Conservation (phyloP, 2,797 vertebrate species). For the Carduelis carduelis region DNA sequence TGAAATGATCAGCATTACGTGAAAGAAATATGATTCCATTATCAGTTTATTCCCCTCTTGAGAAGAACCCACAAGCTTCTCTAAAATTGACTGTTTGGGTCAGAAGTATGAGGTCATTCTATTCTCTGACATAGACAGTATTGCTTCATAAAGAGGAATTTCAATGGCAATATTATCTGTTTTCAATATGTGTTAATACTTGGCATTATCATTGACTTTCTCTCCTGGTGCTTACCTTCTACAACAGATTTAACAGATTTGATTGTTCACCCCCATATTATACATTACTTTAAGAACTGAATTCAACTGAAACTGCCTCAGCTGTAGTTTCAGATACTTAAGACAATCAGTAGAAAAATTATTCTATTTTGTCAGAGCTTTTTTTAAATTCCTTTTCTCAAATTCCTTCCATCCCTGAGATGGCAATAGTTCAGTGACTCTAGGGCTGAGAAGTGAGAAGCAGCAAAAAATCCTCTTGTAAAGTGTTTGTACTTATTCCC, state of each 20-base stretch:
- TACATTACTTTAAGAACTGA: neutral
- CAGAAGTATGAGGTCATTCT: neutral
- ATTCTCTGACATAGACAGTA: neutral
- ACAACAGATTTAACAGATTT: neutral
- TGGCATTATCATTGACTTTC: neutral
- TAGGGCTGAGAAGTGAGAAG: neutral
- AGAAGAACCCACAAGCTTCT: neutral
- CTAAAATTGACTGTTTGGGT: neutral
- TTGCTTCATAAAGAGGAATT: constrained; percentile 17
- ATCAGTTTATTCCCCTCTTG: neutral
- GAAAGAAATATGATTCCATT: constrained; percentile 23
- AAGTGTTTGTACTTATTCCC: neutral
- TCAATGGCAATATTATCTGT: neutral
- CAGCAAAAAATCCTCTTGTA: neutral
- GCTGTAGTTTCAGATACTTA: neutral
- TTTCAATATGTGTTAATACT: neutral
- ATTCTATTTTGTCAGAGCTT: neutral
- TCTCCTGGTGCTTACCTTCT: neutral
- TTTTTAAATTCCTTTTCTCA: too few relatives aligned
- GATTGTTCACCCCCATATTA: neutral
- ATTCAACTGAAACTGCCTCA: neutral
- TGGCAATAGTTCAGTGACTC: neutral
- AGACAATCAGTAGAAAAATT: neutral
- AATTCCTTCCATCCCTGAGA: neutral
- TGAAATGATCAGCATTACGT: neutral